These are phyloP conservation scores for Sialia sialis DNA, from an alignment of 2,113 vertebrate species.

Conservation along the genomic window DNA sequence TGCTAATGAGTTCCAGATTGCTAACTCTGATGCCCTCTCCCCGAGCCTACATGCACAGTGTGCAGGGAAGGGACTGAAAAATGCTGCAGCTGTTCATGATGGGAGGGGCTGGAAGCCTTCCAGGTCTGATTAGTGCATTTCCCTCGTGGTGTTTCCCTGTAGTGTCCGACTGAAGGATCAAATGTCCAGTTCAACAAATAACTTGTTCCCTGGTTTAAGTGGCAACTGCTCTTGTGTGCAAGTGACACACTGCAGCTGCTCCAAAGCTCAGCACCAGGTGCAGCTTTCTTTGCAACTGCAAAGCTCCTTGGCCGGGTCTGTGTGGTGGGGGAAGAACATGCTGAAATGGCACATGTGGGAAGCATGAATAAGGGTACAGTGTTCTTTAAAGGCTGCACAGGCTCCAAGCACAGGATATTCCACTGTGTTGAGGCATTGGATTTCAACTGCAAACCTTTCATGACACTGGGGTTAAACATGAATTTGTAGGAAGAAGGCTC, in stretches of 20 bases:
- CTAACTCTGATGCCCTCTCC: not conserved
- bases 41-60: not conserved
- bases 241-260: constrained; percentile 32
- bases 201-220: not conserved
- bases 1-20: not conserved
- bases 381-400: not conserved
- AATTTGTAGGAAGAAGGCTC: not conserved
- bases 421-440: not conserved
- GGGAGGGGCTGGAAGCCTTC: not conserved
- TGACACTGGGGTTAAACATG: not conserved
- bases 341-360: not conserved
- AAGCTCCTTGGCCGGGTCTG: not conserved
- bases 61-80: not conserved
- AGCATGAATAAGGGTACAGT: not conserved
- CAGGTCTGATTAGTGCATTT: not conserved
- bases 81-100: not conserved
- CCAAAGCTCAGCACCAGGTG: not conserved
- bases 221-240: not conserved
- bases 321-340: not conserved
- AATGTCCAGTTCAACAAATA: not conserved
- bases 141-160: not conserved
- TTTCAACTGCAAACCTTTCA: not conserved
- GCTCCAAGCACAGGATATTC: not conserved
- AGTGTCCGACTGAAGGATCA: not conserved
- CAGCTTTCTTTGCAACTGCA: not conserved